Percentiles rank a stretch among this genome's conserved stretches.
phyloP scores from a whole-genome alignment of 2,888 invertebrate species.

The Actias luna region DNA sequence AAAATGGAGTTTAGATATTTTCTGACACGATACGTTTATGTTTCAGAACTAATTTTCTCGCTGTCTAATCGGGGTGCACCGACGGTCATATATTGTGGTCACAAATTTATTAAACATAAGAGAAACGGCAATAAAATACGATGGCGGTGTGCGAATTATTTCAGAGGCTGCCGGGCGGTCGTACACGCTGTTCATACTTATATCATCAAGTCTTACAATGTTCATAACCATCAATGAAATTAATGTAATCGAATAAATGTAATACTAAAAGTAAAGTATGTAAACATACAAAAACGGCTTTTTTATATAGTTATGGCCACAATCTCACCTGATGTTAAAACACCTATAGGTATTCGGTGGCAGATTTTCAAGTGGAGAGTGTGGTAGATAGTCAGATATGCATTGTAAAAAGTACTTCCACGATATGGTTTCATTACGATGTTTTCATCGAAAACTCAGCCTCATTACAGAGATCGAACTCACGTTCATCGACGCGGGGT shows the following conservation, averaged over 20 bases:
- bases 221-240: neutral
- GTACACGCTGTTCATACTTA: neutral
- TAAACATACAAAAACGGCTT: too few relatives aligned
- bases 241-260: neutral
- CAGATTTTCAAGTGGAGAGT: too few relatives aligned
- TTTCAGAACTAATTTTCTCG: neutral
- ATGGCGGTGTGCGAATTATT: slow-evolving; percentile 11
- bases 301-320: too few relatives aligned
- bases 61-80: neutral
- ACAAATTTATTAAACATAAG: neutral
- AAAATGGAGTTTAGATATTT: neutral
- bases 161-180: slow-evolving; percentile 18
- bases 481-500: too few relatives aligned
- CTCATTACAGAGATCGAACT: too few relatives aligned
- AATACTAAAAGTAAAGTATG: neutral
- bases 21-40: neutral
- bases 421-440: too few relatives aligned
- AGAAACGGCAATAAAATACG: neutral
- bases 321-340: too few relatives aligned
- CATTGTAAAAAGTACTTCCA: too few relatives aligned
- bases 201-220: neutral
- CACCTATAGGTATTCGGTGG: too few relatives aligned
- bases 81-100: neutral
- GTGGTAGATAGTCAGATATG: too few relatives aligned
- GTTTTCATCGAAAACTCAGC: too few relatives aligned